phyloP scores from a whole-genome alignment of 2,113 vertebrate species.

The Chelonoidis abingdonii region DNA sequence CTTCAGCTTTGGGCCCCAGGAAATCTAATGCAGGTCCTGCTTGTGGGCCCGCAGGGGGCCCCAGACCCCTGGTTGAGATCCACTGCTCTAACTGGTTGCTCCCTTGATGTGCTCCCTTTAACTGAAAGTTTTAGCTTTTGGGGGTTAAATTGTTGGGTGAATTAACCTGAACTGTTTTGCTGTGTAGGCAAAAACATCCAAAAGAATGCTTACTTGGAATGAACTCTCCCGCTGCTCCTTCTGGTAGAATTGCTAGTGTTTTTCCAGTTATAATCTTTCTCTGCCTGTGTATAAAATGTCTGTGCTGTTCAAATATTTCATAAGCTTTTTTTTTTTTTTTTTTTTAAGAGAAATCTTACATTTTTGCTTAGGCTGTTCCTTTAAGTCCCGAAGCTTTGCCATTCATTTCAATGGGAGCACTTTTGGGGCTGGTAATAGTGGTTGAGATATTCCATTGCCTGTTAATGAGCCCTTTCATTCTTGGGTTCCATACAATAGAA shows the following conservation, averaged over 20 bases:
- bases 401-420: background rate
- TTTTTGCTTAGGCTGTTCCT: background rate
- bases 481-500: background rate
- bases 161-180: background rate
- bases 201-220: background rate
- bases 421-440: background rate
- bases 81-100: background rate
- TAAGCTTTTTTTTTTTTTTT: background rate
- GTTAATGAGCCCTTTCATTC: background rate
- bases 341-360: background rate
- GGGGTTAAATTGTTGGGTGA: background rate
- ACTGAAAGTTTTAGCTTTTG: background rate
- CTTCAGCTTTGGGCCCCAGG: no score
- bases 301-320: background rate
- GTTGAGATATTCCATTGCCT: background rate
- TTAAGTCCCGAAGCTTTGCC: conserved; percentile 5
- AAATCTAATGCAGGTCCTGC: no score
- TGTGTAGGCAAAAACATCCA: background rate
- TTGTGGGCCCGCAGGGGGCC: no score
- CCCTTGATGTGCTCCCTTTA: background rate
- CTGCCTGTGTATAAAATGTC: background rate
- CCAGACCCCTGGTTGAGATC: no score
- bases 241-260: background rate
- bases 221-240: background rate
- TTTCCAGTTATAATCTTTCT: background rate